Evolutionary conservation across 37 sponge, comb jelly and placozoan species (phyloP).

Genomic region (Beroe ovata): DNA sequence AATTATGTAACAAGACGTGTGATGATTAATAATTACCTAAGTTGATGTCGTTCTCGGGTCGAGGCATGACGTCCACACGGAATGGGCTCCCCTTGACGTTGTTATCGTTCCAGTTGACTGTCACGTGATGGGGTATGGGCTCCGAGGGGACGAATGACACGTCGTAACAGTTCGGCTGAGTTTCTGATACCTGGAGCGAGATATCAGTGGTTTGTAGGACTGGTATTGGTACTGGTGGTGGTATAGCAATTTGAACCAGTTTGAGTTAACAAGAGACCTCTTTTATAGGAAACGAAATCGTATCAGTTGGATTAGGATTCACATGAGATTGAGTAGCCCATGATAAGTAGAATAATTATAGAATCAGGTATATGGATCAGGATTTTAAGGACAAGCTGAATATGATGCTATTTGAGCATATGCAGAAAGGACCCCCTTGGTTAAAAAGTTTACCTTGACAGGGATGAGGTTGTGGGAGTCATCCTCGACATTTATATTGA

Average conservation of each 20-base stretch:
- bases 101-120: constrained; percentile 20
- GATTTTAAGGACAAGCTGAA: too few species aligned
- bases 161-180: constrained; percentile 65
- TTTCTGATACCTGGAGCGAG: constrained; percentile 37
- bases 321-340: too few species aligned
- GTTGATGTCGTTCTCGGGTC: constrained; percentile 57
- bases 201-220: neutral
- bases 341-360: too few species aligned
- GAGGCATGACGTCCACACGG: constrained; percentile 28
- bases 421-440: too few species aligned
- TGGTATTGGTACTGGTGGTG: neutral
- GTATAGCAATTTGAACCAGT: too few species aligned
- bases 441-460: constrained; percentile 25
- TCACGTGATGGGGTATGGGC: constrained; percentile 21
- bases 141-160: constrained; percentile 13
- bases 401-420: too few species aligned
- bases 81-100: constrained; percentile 59
- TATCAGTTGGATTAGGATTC: too few species aligned
- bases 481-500: constrained; percentile 42
- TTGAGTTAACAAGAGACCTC: too few species aligned
- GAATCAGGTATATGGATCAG: too few species aligned
- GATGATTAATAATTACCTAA: too few species aligned
- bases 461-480: constrained; percentile 50
- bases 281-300: too few species aligned
- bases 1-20: too few species aligned